phyloP scores from a whole-genome alignment of 2,113 vertebrate species.

The Prionailurus bengalensis region DNA sequence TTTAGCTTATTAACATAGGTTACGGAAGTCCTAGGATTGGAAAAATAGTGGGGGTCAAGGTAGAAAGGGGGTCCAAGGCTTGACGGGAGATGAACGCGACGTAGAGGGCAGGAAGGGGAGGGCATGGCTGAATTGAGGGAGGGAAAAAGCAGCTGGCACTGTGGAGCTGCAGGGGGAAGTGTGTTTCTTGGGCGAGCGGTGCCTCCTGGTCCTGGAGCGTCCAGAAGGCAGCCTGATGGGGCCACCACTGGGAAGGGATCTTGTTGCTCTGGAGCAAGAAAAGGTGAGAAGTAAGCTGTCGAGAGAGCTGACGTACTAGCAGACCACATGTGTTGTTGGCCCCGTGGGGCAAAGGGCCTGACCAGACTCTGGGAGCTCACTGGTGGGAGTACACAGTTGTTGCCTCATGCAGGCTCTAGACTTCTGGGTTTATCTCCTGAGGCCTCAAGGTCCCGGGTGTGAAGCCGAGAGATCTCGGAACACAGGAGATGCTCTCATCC shows the following conservation, averaged over 20 bases:
- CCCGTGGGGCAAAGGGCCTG: neutral
- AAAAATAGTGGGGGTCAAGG: neutral
- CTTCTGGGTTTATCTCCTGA: neutral
- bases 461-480: neutral
- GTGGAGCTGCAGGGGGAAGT: neutral
- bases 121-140: neutral
- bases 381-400: neutral
- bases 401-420: rapidly evolving
- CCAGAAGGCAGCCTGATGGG: neutral
- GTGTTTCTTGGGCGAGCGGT: neutral
- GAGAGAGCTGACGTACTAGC: neutral
- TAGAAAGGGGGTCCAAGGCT: neutral
- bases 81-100: neutral
- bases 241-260: neutral
- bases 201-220: neutral
- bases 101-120: neutral
- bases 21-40: neutral
- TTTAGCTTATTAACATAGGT: neutral
- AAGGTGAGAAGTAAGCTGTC: neutral
- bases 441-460: neutral
- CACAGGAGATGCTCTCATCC: neutral
- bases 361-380: neutral
- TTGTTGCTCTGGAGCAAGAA: neutral
- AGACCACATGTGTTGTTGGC: neutral
- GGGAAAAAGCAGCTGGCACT: neutral